Evolutionary conservation across 2,888 invertebrate genomes (phyloP).

Genomic region (Hypena proboscidalis): DNA sequence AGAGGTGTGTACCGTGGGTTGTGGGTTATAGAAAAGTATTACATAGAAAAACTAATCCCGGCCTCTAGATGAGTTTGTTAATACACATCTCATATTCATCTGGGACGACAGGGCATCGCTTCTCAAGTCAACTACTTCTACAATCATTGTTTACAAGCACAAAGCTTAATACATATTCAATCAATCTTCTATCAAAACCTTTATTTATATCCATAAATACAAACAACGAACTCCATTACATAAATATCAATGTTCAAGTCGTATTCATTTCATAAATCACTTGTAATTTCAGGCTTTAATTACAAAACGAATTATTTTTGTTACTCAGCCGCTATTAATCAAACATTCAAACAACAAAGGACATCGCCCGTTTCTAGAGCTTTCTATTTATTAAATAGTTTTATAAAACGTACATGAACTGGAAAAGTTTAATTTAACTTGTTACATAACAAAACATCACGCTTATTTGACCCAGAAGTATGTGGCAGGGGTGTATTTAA

Average conservation of each 20-base stretch:
- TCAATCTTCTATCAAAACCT: no score
- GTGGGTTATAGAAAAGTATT: no score
- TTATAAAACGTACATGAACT: no score
- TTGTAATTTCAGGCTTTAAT: conserved; percentile 20
- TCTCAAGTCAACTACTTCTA: no score
- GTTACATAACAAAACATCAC: background rate
- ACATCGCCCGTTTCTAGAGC: conserved; percentile 5
- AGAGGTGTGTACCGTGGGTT: no score
- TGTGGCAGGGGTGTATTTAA: no score
- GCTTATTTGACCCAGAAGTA: background rate
- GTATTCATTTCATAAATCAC: conserved; percentile 28
- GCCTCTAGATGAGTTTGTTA: no score
- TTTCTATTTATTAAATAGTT: background rate
- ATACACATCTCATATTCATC: no score
- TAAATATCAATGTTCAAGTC: background rate
- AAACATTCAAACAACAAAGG: conserved; percentile 18
- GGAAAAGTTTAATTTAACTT: background rate
- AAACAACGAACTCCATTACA: background rate
- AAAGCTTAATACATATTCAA: no score
- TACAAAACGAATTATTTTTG: conserved; percentile 28
- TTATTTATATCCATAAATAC: background rate
- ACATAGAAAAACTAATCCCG: no score
- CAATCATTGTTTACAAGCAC: no score
- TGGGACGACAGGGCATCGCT: no score
- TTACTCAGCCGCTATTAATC: conserved; percentile 19